These are phyloP conservation scores for Merops nubicus DNA, from an alignment of 2,113 vertebrate species.

Conservation along the genomic window DNA sequence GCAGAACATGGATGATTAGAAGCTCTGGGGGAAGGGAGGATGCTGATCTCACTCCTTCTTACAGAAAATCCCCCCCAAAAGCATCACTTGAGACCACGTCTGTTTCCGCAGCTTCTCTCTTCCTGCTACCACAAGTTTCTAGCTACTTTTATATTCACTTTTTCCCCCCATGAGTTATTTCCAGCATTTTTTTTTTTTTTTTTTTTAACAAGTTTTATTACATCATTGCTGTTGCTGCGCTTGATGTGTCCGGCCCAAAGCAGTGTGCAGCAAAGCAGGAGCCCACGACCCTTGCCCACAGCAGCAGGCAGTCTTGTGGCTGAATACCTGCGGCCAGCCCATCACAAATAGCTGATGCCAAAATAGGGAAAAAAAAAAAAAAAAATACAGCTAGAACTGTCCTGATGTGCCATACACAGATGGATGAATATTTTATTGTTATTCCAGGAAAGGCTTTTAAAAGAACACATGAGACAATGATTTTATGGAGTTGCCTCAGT, in stretches of 20 bases:
- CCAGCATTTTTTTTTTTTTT: background rate
- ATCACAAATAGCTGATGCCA: background rate
- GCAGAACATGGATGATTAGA: background rate
- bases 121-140: background rate
- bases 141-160: background rate
- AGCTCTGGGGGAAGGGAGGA: background rate
- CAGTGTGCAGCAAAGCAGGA: background rate
- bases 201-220: background rate
- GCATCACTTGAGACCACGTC: background rate
- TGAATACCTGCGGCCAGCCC: background rate
- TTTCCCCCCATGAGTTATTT: background rate
- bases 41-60: background rate
- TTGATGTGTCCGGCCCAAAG: background rate
- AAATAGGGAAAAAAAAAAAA: background rate
- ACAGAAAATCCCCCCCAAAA: background rate
- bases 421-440: constrained; percentile 80
- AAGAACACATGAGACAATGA: constrained; percentile 58
- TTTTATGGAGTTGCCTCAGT: background rate
- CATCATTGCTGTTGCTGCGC: background rate
- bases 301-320: background rate
- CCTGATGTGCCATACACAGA: constrained; percentile 16
- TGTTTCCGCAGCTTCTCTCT: background rate
- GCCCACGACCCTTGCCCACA: background rate
- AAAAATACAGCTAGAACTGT: constrained; percentile 28
- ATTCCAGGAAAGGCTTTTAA: constrained; percentile 80